These are phyloP conservation scores for Diploscapter pachys DNA, from an alignment of 1,140 invertebrate species.

Conservation along the genomic window DNA sequence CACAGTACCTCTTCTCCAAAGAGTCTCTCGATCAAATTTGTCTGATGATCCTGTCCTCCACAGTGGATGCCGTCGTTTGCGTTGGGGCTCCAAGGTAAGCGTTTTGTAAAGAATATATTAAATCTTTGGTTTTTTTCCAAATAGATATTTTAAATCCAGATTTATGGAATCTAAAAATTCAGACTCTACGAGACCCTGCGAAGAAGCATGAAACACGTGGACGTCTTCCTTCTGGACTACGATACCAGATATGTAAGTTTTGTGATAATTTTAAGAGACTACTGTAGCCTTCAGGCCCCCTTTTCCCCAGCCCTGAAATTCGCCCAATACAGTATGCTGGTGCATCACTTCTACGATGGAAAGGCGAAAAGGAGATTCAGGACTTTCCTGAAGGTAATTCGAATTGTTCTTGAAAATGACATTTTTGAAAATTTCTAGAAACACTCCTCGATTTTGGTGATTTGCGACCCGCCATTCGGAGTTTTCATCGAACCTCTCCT, in stretches of 20 bases:
- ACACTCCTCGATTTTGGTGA: conserved; percentile 11
- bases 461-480: conserved; percentile 34
- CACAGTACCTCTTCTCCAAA: conserved; percentile 33
- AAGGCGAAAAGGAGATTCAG: conserved; percentile 17
- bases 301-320: conserved; percentile 27
- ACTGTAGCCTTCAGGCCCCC: conserved; percentile 15
- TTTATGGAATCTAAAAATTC: conserved; percentile 15
- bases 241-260: conserved; percentile 32
- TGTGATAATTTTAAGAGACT: not conserved
- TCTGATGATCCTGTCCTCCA: conserved; percentile 1
- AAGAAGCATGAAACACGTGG: conserved; percentile 6
- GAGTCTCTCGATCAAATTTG: conserved; percentile 15
- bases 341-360: conserved; percentile 27
- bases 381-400: conserved; percentile 22
- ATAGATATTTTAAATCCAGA: conserved; percentile 4
- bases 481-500: conserved; percentile 35
- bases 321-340: conserved; percentile 34
- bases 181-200: not conserved
- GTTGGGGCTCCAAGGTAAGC: conserved; percentile 26
- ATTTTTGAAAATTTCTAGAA: conserved; percentile 15
- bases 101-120: not conserved
- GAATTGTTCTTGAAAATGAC: conserved; percentile 9
- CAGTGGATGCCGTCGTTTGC: conserved; percentile 27
- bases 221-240: conserved; percentile 25
- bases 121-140: conserved; percentile 5